These are phyloP conservation scores for Ibycter americanus DNA, from an alignment of 2,797 vertebrate genomes.

Conservation along the genomic window DNA sequence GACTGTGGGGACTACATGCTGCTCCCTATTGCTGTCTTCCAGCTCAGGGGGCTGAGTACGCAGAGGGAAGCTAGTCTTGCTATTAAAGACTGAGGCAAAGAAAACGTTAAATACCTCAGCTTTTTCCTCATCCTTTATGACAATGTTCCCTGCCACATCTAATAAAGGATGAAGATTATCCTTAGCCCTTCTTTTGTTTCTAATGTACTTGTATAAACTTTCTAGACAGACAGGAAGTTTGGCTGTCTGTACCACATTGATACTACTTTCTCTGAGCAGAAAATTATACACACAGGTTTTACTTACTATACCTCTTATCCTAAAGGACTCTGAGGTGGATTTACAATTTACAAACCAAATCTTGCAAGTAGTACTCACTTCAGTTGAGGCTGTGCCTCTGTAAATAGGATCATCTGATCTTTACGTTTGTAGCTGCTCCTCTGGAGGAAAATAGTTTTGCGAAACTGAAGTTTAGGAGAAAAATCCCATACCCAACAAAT, in stretches of 20 bases:
- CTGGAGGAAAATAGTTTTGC: neutral
- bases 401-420: neutral
- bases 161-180: too few species aligned
- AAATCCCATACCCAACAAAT: neutral
- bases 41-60: too few species aligned
- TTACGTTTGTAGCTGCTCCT: neutral
- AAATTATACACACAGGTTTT: neutral
- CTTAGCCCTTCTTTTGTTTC: too few species aligned
- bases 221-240: neutral
- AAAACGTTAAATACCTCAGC: too few species aligned
- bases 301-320: neutral
- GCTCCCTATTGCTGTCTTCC: too few species aligned
- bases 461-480: neutral
- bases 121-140: too few species aligned
- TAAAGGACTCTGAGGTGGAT: neutral
- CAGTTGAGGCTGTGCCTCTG: neutral
- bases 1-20: too few species aligned
- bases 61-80: too few species aligned
- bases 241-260: neutral
- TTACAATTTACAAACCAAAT: neutral
- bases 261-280: neutral
- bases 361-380: neutral
- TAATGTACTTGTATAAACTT: neutral
- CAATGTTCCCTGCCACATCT: too few species aligned
- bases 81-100: too few species aligned